Evolutionary conservation across 2,113 vertebrate species (phyloP).

Genomic region (Helogale parvula): DNA sequence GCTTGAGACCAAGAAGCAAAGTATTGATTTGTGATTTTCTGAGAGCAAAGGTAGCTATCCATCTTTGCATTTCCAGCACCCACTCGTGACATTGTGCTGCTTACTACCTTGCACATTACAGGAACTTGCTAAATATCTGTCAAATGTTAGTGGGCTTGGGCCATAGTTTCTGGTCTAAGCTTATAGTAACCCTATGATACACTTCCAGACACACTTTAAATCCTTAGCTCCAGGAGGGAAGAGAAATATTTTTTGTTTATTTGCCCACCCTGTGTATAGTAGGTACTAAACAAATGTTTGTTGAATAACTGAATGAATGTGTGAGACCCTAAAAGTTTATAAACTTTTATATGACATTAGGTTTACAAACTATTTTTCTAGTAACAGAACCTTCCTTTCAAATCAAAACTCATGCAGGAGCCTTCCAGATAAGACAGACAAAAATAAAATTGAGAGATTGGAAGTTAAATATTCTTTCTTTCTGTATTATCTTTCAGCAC

Average conservation of each 20-base stretch:
- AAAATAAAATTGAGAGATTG: neutral
- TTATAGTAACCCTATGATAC: neutral
- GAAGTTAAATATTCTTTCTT: neutral
- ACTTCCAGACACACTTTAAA: neutral
- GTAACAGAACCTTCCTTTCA: neutral
- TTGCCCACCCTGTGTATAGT: neutral
- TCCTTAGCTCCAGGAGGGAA: neutral
- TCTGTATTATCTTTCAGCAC: neutral
- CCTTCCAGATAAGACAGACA: neutral
- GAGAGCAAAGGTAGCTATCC: neutral
- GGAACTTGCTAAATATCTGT: neutral
- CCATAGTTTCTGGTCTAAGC: neutral
- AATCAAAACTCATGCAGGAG: neutral
- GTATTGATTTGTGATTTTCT: conserved; percentile 28
- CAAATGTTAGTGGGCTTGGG: neutral
- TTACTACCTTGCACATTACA: neutral
- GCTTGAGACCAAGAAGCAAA: conserved; percentile 46
- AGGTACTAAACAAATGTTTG: neutral
- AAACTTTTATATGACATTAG: neutral
- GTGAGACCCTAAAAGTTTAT: neutral
- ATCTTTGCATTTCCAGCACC: neutral
- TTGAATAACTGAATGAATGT: neutral
- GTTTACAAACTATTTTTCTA: neutral
- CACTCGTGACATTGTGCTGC: neutral
- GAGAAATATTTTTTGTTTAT: neutral